Evolutionary conservation across 2,888 invertebrate genomes (phyloP).

Genomic region (Archips crataeganus): DNA sequence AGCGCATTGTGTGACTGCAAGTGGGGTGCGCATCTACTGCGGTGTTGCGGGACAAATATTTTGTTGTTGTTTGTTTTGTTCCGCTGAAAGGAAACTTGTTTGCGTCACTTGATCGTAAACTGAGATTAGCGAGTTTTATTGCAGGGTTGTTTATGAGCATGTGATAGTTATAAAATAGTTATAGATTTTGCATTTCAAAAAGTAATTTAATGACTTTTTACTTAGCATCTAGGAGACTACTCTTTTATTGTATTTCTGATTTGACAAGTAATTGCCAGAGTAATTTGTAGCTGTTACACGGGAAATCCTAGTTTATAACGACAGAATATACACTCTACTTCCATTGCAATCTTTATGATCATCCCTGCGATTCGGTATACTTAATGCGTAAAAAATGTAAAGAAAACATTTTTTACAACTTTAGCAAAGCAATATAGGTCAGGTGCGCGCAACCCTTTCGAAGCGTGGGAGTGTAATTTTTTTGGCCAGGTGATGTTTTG

Average conservation of each 20-base stretch:
- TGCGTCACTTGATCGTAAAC: conserved; percentile 41
- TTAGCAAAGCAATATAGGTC: conserved; percentile 78
- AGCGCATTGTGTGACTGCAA: conserved; percentile 68
- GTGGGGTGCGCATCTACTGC: conserved; percentile 60
- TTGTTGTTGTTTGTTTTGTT: conserved; percentile 53
- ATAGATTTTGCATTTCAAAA: neutral
- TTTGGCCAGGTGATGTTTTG: conserved; percentile 68
- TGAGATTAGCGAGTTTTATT: conserved; percentile 24
- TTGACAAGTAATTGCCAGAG: neutral
- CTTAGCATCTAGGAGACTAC: neutral
- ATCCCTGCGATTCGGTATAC: conserved; percentile 64
- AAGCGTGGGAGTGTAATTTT: conserved; percentile 79
- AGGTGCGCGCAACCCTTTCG: conserved; percentile 85
- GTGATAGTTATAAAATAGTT: neutral
- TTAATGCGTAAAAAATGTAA: conserved; percentile 78
- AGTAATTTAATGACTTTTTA: neutral
- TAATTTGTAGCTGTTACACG: neutral
- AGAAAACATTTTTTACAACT: conserved; percentile 73
- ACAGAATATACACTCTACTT: conserved; percentile 59
- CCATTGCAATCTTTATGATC: conserved; percentile 62
- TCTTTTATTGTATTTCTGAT: neutral
- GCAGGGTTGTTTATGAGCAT: neutral
- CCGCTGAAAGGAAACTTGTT: conserved; percentile 45
- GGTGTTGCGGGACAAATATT: conserved; percentile 51
- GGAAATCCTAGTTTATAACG: neutral